Evolutionary conservation across 2,888 invertebrate genomes (phyloP), one percentile per base, ranked within the genome.

Genomic region (Drosophila paramelanica): DNA sequence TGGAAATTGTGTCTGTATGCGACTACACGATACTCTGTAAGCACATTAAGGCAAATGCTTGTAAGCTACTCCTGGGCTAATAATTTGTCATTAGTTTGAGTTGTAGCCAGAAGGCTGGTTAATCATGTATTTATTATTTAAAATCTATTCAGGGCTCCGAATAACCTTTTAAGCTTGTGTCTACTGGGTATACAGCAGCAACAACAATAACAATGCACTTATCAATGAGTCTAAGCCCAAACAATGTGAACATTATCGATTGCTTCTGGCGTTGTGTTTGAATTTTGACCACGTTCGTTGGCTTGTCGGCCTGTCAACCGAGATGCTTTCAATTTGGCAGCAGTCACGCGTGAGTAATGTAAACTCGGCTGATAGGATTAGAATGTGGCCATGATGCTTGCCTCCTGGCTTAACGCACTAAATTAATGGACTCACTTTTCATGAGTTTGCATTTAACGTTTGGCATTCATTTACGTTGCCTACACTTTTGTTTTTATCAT

Each of bases 311-410:
- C 47, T 46, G 60, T 27, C 68, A 41, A 43, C 43, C 50, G 27
- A 47, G 45, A 62, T 53, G 51, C 61, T 71, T 67, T 65, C 64
- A 66, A 77, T 71, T 60, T 74, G 33, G 8, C 55, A 59, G 50
- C 88, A 78, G 79, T 81, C 75, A 81, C 57, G 86, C 65, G 82
- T 75, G 58, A 88, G 50, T 89, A 83, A 83, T 85, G 62, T 69
- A 70, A 83, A 81, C 84, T 70, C 39, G 53, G 33, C 52, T 66
- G 62, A 79, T 53, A 41, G 78, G 62, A 62, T 83, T 68, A 52
- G 13, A 43, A 27, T 57, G 55, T 49, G 64, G 38, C 43, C 45
- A 51, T 67, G 74, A 64, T 72, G 59, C 58, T 79, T 75, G 75
- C 45, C 58, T 14, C 36, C 36, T 57, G 58, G 42, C 41, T 53